Evolutionary conservation across 2,888 invertebrate species (phyloP).

Genomic region (Hyalella azteca): DNA sequence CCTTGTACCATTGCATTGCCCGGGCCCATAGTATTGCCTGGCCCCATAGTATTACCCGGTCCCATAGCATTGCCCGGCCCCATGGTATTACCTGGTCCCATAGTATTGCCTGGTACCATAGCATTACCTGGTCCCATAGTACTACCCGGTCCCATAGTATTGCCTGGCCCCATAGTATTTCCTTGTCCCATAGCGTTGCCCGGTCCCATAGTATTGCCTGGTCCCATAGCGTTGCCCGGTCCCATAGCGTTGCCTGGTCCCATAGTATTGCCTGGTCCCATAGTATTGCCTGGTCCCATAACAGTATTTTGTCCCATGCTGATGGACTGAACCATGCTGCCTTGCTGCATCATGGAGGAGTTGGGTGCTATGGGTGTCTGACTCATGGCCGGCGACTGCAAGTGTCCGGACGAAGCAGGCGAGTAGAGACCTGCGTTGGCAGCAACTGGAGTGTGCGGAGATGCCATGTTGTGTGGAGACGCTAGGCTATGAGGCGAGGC

Average conservation of each 20-base stretch:
- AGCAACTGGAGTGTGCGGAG: constrained; percentile 3
- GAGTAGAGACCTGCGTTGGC: background rate
- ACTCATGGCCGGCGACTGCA: constrained; percentile 10
- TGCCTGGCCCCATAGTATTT: constrained; percentile 7
- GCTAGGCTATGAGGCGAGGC: constrained; percentile 8
- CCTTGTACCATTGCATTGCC: background rate
- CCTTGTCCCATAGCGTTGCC: constrained; percentile 9
- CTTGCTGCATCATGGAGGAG: constrained; percentile 11
- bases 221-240: too few species aligned
- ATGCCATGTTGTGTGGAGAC: constrained; percentile 30
- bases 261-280: too few species aligned
- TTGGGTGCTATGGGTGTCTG: background rate
- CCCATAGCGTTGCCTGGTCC: too few species aligned
- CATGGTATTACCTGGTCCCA: too few species aligned
- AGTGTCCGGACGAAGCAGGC: background rate
- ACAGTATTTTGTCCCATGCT: background rate
- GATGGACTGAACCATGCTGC: background rate
- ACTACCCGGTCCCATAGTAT: background rate
- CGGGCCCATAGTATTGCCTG: too few species aligned
- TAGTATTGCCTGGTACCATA: too few species aligned
- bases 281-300: background rate
- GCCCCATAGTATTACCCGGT: too few species aligned
- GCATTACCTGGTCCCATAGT: background rate
- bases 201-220: too few species aligned
- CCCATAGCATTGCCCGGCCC: too few species aligned